phyloP scores from a whole-genome alignment of 1,140 invertebrate genomes.

The Ephestia elutella region DNA sequence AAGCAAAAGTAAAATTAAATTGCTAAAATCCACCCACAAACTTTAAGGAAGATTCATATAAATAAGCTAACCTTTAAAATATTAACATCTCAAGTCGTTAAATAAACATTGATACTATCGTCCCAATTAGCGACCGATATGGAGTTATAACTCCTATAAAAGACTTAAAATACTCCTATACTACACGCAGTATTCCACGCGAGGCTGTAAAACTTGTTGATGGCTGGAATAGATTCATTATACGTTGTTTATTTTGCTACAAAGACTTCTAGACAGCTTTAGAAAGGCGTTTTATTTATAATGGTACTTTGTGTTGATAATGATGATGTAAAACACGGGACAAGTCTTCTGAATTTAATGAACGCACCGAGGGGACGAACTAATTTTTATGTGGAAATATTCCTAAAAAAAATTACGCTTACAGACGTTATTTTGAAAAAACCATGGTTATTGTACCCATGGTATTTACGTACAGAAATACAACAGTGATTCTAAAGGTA shows the following conservation, averaged over 20 bases:
- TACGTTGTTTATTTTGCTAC: background rate
- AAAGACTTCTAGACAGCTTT: background rate
- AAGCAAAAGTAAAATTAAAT: no score
- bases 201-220: background rate
- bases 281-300: background rate
- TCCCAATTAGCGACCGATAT: background rate
- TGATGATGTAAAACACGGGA: no score
- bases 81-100: background rate
- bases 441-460: no score
- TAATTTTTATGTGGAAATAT: no score
- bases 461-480: no score
- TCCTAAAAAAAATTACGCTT: no score
- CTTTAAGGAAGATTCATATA: no score
- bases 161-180: background rate
- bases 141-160: slow-evolving; percentile 2
- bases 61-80: background rate
- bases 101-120: background rate
- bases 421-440: no score
- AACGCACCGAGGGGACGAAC: no score
- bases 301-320: background rate
- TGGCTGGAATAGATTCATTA: background rate
- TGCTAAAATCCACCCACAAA: no score
- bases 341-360: no score
- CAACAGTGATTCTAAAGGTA: no score
- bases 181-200: background rate